Base-by-base conservation (phyloP, 2,888 invertebrate species). In the Apamea sordens region DNA sequence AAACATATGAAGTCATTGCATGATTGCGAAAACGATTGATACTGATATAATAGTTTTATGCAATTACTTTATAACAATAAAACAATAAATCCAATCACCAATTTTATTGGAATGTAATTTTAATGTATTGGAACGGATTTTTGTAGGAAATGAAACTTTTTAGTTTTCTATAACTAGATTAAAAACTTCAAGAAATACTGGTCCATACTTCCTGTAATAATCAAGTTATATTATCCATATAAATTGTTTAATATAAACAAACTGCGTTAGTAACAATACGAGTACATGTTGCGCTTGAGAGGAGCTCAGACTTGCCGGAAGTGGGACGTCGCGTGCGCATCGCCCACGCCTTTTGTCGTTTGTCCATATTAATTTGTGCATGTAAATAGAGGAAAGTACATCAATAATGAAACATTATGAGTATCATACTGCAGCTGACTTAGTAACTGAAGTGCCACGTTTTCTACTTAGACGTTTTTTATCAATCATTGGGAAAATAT, bases 261-360 rank as follows among this genome's bases (percentile, higher is more conserved):
- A 65, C 68, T 61, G 50, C 53, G 28, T 67, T 59, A 74, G 65
- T 89, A 81, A 85, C 82, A 86, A 88, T 85, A 88, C 79, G 80
- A 84, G 73, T 86, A 78, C 79, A 79, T 89, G 93, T 91, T 89
- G 87, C 93, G 94, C 93, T 92, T 87, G 93, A 93, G 92, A 91
- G 89, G 88, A 91, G 79, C 85, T 76, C 84, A 90, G 93, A 88
- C 93, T 92, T 93, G 93, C 93, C 94, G 94, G 94, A 95, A 94
- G 93, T 92, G 84, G 87, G 82, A 73, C 90, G 90, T 91, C 92
- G 93, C 94, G 93, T 93, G 93, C 91, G 86, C 91, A 86, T 85
- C 83, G 86, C 87, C 87, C 88, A 89, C 90, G 85, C 90, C 89
- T 83, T 88, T 89, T 90, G 88, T 89, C 89, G 85, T 88, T 85